Conservation (phyloP, 2,113 vertebrate species). For the Nothocercus julius region DNA sequence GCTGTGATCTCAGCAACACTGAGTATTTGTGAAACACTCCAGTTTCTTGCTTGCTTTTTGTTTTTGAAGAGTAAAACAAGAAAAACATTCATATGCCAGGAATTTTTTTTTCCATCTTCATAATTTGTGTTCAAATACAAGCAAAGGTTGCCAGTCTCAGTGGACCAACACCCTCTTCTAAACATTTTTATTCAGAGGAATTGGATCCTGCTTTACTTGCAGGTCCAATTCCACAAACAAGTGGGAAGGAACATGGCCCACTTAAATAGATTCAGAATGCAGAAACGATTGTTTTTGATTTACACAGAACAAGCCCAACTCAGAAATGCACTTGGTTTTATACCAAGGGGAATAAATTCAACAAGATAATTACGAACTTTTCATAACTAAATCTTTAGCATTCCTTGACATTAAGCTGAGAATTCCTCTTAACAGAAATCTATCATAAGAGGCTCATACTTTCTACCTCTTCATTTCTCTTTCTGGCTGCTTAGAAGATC, state of each 20-base stretch:
- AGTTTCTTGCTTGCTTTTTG: rapidly evolving
- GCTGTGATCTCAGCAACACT: neutral
- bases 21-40: neutral
- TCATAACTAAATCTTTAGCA: neutral
- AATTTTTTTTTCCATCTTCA: neutral
- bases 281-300: conserved; percentile 6
- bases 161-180: neutral
- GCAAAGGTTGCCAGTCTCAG: neutral
- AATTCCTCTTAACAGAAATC: neutral
- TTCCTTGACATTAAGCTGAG: neutral
- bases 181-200: neutral
- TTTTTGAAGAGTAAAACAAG: neutral
- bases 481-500: neutral
- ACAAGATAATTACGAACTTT: neutral
- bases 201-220: neutral
- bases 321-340: neutral
- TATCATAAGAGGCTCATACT: neutral
- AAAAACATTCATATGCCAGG: neutral
- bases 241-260: neutral
- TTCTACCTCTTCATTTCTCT: neutral
- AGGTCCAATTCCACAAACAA: conserved; percentile 1
- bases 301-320: neutral
- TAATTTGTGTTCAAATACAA: neutral
- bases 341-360: neutral
- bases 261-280: conserved; percentile 14